These are phyloP conservation scores for Euplagia quadripunctaria DNA, from an alignment of 2,888 invertebrate genomes.

Conservation along the genomic window DNA sequence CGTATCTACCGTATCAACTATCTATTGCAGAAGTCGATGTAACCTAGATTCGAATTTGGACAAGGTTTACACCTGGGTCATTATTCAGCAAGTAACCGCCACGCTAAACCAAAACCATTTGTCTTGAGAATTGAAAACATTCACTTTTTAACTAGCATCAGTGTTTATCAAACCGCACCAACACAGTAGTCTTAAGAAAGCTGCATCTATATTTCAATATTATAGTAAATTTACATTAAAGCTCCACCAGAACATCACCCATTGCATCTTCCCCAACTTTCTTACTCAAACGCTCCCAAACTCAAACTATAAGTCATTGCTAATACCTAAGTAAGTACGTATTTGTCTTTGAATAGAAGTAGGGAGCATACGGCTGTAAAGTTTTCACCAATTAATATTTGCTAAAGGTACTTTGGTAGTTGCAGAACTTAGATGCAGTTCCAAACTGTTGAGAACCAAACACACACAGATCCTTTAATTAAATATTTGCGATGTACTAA, in stretches of 20 bases:
- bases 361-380: constrained; percentile 62
- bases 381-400: constrained; percentile 75
- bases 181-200: neutral
- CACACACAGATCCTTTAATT: constrained; percentile 52
- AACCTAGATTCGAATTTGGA: no score
- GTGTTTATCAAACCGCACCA: no score
- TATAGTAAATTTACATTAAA: neutral
- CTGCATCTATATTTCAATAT: neutral
- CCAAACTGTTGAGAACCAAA: constrained; percentile 53
- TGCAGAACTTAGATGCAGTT: constrained; percentile 68
- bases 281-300: constrained; percentile 55
- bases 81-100: no score
- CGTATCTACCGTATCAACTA: no score
- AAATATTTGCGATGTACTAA: constrained; percentile 46
- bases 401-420: constrained; percentile 72
- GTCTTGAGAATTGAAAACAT: neutral
- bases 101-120: neutral
- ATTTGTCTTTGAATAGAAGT: constrained; percentile 70
- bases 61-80: no score
- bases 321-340: constrained; percentile 57
- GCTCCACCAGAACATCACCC: constrained; percentile 23
- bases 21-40: no score
- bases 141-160: no score
- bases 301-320: constrained; percentile 62
- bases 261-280: constrained; percentile 32